A percentile compares a stretch with the other conserved stretches of the same genome.
Evolutionary conservation across 1,140 invertebrate species (phyloP).

Genomic region (Zaprionus capensis): DNA sequence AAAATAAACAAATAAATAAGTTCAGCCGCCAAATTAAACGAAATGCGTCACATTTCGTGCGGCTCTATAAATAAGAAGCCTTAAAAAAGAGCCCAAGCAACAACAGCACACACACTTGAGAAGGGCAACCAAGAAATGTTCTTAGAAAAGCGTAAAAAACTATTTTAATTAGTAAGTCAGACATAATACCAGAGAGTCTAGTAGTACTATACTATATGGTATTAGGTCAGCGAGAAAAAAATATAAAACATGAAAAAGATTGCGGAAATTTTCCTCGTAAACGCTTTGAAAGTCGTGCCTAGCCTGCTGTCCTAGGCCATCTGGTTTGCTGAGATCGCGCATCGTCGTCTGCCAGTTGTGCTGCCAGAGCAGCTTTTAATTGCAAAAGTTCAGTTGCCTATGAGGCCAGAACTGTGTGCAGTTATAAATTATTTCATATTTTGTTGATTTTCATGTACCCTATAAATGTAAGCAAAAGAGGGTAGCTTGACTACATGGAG

Average conservation of each 20-base stretch:
- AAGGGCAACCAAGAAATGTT: constrained; percentile 56
- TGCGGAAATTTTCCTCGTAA: constrained; percentile 49
- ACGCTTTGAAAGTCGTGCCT: constrained; percentile 21
- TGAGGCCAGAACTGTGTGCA: constrained; percentile 35
- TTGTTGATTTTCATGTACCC: constrained; percentile 29
- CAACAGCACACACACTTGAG: constrained; percentile 20
- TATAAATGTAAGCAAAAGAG: neutral
- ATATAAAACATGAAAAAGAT: constrained; percentile 7
- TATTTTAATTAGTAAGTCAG: constrained; percentile 60
- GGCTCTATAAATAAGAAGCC: constrained; percentile 55
- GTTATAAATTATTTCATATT: constrained; percentile 52
- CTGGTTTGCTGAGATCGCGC: constrained; percentile 37
- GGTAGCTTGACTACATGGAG: neutral
- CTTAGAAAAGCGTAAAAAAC: constrained; percentile 53
- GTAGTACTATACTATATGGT: neutral
- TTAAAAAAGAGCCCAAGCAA: constrained; percentile 41
- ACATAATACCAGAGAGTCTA: neutral
- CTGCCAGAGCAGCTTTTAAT: constrained; percentile 47
- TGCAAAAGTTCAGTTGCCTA: constrained; percentile 61
- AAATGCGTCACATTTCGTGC: constrained; percentile 63
- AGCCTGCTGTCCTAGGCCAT: constrained; percentile 28
- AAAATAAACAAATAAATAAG: constrained; percentile 52
- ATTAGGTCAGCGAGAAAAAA: constrained; percentile 20
- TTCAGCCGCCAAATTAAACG: constrained; percentile 51
- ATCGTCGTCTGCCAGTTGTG: constrained; percentile 7